Evolutionary conservation across 2,888 invertebrate genomes (phyloP), one percentile per base, ranked within the genome.

Genomic region (Coleophora flavipennella): DNA sequence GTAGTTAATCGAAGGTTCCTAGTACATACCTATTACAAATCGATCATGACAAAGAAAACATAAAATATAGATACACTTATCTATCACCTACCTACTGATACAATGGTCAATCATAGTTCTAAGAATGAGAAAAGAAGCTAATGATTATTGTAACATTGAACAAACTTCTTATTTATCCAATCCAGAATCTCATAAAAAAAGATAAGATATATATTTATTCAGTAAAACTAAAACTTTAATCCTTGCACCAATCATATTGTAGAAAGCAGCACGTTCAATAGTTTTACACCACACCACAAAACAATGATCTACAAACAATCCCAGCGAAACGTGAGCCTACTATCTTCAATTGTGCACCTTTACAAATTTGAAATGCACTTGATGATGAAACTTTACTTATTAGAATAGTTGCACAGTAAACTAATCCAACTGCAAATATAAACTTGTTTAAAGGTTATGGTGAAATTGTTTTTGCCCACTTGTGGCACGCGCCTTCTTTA

Each of bases 271-370:
- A 25, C 40, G 38, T 43, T 48, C 42, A 41, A 36, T 28, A 34
- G 36, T 43, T 43, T 43, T 37, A 40, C 42, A 42, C 43, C 42
- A 39, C 31, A 37, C 34, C 59, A 55, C 58, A 55, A 57, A 51
- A 58, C 59, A 62, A 63, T 67, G 70, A 69, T 65, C 65, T 76
- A 77, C 72, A 71, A 69, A 70, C 58, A 68, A 67, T 61, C 64
- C 67, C 65, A 65, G 66, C 59, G 53, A 59, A 68, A 69, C 74
- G 73, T 75, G 71, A 74, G 63, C 56, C 55, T 53, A 50, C 62
- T 64, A 64, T 67, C 57, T 59, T 46, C 42, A 40, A 44, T 45
- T 36, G 45, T 39, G 31, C 42, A 33, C 32, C 6, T 29, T 35
- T n/a, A 35, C 36, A 29, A 43, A 33, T 31, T 11, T 8, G 3